These are phyloP conservation scores for Lacerta agilis DNA, from an alignment of 2,797 vertebrate species.

Conservation along the genomic window DNA sequence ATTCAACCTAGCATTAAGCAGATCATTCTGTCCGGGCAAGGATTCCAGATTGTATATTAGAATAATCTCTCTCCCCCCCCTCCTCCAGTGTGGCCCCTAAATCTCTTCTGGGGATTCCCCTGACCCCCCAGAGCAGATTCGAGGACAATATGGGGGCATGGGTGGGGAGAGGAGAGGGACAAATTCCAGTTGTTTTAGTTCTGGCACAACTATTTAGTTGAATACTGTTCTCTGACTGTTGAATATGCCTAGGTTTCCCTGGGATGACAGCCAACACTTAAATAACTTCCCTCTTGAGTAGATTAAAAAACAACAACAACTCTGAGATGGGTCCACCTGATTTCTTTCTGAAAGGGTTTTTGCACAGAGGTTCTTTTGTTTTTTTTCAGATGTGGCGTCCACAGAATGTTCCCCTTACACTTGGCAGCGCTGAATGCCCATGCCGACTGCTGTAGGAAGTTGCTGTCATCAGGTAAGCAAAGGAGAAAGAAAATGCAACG, in stretches of 20 bases:
- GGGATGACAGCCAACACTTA: neutral
- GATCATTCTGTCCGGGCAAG: too few relatives aligned
- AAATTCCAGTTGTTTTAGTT: too few relatives aligned
- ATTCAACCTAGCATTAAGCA: too few relatives aligned
- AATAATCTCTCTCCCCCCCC: too few relatives aligned
- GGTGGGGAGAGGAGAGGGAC: too few relatives aligned
- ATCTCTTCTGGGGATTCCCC: too few relatives aligned
- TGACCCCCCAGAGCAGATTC: too few relatives aligned
- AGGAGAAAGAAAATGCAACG: neutral
- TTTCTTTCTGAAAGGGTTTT: neutral
- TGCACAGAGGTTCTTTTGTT: conserved; percentile 40
- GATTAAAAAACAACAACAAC: neutral
- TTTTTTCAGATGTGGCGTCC: conserved; percentile 88
- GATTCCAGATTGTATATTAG: too few relatives aligned
- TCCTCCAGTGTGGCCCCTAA: neutral
- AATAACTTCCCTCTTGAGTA: neutral
- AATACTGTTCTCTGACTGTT: neutral
- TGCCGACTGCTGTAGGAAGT: conserved; percentile 95
- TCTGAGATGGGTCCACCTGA: neutral
- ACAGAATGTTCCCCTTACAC: conserved; percentile 97
- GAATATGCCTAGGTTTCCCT: neutral
- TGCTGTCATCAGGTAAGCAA: conserved; percentile 82
- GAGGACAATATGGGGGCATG: too few relatives aligned
- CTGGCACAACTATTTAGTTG: too few relatives aligned
- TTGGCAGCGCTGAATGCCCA: conserved; percentile 94